Conservation (phyloP, 2,797 vertebrate species). For the Thunnus albacares region DNA sequence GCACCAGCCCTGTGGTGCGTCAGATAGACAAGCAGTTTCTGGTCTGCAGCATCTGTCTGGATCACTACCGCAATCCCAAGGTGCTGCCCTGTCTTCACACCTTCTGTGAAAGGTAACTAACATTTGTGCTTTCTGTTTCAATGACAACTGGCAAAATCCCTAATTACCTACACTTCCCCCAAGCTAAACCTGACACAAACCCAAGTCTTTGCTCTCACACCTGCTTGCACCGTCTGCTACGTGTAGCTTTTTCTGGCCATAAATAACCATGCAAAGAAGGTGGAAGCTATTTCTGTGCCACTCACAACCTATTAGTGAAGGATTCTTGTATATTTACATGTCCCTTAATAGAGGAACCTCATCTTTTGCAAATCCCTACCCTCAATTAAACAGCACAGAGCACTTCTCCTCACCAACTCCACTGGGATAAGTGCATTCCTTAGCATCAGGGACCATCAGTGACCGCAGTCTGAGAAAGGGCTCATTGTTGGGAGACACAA, state of each 20-base stretch:
- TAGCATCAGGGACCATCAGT: constrained; percentile 32
- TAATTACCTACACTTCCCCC: constrained; percentile 7
- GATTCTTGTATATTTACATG: constrained; percentile 46
- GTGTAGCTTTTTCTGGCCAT: constrained; percentile 1
- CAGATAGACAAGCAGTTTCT: constrained; percentile 98
- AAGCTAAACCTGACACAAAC: constrained; percentile 7
- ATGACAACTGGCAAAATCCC: constrained; percentile 1
- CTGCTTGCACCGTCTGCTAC: background rate
- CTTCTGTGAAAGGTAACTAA: constrained; percentile 93
- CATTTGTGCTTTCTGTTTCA: constrained; percentile 6
- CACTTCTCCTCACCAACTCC: constrained; percentile 15
- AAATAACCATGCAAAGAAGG: background rate
- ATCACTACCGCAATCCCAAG: constrained; percentile 94
- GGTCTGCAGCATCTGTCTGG: constrained; percentile 97
- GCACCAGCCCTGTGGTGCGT: constrained; percentile 93
- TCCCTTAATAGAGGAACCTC: constrained; percentile 20
- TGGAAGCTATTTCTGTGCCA: background rate
- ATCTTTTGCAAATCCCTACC: constrained; percentile 52
- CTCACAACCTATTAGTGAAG: constrained; percentile 13
- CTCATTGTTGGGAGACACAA: constrained; percentile 63
- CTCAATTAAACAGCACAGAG: constrained; percentile 50
- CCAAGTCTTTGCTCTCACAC: constrained; percentile 16
- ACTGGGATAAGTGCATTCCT: constrained; percentile 67
- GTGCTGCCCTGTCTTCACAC: constrained; percentile 96
- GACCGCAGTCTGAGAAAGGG: constrained; percentile 49